phyloP scores from a whole-genome alignment of 2,113 vertebrate species.

The Motacilla alba region DNA sequence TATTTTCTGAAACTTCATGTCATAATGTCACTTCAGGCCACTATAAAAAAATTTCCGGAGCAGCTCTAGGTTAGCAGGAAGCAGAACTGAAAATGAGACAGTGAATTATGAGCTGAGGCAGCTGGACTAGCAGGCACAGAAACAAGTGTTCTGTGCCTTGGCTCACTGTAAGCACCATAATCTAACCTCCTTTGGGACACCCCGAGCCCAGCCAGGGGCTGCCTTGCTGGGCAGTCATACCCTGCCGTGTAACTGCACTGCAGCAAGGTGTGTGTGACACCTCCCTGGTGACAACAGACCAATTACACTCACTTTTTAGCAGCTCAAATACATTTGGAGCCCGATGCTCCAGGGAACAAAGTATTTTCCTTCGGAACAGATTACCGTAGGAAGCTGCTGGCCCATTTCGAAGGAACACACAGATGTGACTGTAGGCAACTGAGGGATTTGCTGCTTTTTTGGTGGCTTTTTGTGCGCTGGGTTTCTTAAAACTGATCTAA shows the following conservation, averaged over 20 bases:
- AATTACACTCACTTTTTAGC: background rate
- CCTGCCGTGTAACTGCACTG: background rate
- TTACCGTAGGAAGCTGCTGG: background rate
- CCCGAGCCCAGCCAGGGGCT: background rate
- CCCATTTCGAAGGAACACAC: background rate
- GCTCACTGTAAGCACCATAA: background rate
- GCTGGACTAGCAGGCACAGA: background rate
- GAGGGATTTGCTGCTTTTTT: background rate
- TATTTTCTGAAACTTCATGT: background rate
- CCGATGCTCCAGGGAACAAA: background rate
- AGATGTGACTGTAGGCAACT: background rate
- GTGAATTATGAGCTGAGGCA: background rate
- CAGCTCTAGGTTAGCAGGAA: background rate
- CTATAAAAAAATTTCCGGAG: background rate
- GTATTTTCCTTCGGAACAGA: constrained; percentile 3
- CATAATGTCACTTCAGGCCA: background rate
- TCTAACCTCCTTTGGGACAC: background rate
- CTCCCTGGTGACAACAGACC: background rate
- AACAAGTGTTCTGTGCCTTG: background rate
- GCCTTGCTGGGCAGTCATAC: background rate
- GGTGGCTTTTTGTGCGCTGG: background rate
- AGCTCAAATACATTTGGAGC: background rate
- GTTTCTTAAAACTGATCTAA: background rate
- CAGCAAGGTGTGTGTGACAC: background rate
- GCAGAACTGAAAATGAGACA: background rate